These are phyloP conservation scores for Brachirus orientalis DNA, from an alignment of 2,113 vertebrate genomes.

Conservation along the genomic window DNA sequence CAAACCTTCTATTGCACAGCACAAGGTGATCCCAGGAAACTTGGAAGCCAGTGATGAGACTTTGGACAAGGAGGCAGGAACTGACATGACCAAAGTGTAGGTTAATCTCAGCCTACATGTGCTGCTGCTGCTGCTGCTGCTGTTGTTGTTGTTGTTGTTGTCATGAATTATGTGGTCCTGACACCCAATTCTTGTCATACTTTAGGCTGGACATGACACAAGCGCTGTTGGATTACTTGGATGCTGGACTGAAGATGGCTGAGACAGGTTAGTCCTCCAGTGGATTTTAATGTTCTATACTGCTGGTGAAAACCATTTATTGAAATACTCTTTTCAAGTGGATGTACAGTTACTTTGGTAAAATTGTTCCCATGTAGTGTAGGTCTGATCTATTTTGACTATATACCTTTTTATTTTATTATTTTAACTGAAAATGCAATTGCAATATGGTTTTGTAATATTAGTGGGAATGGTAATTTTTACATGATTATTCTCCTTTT, in stretches of 20 bases:
- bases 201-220: constrained; percentile 91
- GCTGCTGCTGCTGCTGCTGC: neutral
- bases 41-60: constrained; percentile 90
- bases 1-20: constrained; percentile 44
- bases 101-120: constrained; percentile 34
- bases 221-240: constrained; percentile 92
- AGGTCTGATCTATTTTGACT: no score
- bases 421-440: no score
- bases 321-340: neutral
- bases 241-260: constrained; percentile 89
- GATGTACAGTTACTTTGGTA: no score
- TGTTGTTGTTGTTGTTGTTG: neutral
- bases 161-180: neutral
- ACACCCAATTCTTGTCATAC: neutral
- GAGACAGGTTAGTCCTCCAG: constrained; percentile 83
- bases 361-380: no score
- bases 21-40: constrained; percentile 86
- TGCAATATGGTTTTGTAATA: no score
- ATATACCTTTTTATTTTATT: no score
- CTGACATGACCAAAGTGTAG: constrained; percentile 92
- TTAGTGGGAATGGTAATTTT: no score
- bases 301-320: neutral
- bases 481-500: no score
- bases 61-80: constrained; percentile 88
- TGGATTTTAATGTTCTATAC: neutral